Evolutionary conservation across 2,113 vertebrate genomes (phyloP), one percentile per base, ranked within the genome.

Genomic region (Hiodon tergisus): DNA sequence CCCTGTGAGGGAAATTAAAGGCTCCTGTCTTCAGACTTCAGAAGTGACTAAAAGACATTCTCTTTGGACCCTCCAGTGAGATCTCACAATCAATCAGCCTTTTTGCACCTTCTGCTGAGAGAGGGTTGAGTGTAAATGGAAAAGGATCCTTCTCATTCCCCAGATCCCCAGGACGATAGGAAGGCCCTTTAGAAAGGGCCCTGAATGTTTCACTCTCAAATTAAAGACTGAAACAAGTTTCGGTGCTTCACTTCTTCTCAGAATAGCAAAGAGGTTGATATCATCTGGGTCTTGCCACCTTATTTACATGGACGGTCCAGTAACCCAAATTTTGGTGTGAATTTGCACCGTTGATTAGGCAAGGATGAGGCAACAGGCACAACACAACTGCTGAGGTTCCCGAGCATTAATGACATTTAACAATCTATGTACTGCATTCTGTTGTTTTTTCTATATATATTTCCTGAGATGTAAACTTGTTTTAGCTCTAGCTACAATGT

Each of bases 201-300:
- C 57, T 5, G 48, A 16, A 75, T 51, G n/a, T 14, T 61, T 48
- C 46, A 14, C 13, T 51, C n/a, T 74, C n/a, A 59, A 74, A 67
- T 67, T 67, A 58, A 65, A 4, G 48, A 59, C 46, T 75, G 55
- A 76, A 51, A 76, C n/a, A 50, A 31, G 74, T 13, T 76, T 76
- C 47, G 5, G n/a, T 6, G 46, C n/a, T 58, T 76, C 57, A n/a
- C 53, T 67, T 52, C 55, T 9, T 71, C 55, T 16, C 70, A 72
- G 59, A 46, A 6, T 4, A 16, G 14, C 13, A 11, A 55, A 31
- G 65, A 31, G 46, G 11, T 6, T 13, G 52, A 65, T 14, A 4
- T 48, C 10, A 10, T 47, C 46, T 66, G n/a, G 63, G 46, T 4
- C 13, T 6, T 9, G 48, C 9, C 13, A 11, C 9, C 11, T 11